Conservation (phyloP, 2,888 invertebrate species). For the Ctena decussata region DNA sequence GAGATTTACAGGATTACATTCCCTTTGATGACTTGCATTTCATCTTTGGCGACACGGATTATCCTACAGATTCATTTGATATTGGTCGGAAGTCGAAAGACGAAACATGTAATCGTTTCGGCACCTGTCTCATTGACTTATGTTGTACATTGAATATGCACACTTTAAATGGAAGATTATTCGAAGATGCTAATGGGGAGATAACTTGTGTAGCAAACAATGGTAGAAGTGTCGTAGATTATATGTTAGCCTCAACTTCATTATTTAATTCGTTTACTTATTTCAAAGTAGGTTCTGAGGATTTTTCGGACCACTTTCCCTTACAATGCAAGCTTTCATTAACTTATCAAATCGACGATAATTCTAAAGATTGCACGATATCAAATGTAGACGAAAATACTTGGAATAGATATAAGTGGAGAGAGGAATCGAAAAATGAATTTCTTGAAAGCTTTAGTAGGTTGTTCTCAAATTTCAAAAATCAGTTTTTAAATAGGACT, state of each 20-base stretch:
- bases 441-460: background rate
- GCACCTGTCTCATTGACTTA: conserved; percentile 18
- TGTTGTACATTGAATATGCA: conserved; percentile 22
- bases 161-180: conserved; percentile 16
- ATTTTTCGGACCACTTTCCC: conserved; percentile 25
- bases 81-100: background rate
- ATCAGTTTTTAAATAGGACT: no score
- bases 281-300: background rate
- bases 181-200: background rate
- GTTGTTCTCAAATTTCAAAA: no score
- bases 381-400: background rate
- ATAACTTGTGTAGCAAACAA: conserved; percentile 14
- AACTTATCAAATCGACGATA: background rate
- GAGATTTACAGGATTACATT: background rate
- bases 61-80: background rate
- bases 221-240: conserved; percentile 29
- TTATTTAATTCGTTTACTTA: background rate
- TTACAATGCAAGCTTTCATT: background rate
- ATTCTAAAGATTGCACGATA: background rate
- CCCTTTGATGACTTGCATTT: background rate
- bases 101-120: background rate
- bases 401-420: background rate
- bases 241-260: conserved; percentile 4
- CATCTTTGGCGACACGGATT: conserved; percentile 5
- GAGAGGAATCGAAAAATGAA: background rate